Evolutionary conservation across 2,113 vertebrate species (phyloP).

Genomic region (Crotalus horridus): DNA sequence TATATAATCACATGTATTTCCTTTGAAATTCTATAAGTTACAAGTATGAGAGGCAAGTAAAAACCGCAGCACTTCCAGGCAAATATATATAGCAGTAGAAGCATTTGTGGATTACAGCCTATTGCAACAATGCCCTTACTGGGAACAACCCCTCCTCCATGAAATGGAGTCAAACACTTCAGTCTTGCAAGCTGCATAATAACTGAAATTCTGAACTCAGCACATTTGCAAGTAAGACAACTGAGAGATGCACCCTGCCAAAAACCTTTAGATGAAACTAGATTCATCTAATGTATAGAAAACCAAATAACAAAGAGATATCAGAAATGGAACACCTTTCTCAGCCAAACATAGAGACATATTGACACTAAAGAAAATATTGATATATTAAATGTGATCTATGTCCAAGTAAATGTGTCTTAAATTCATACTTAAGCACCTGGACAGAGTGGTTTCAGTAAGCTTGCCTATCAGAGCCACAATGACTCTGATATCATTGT

Average conservation of each 20-base stretch:
- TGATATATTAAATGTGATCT: background rate
- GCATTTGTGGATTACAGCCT: background rate
- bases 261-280: background rate
- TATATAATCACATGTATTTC: background rate
- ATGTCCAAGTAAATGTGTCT: background rate
- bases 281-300: background rate
- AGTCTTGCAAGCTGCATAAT: background rate
- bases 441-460: background rate
- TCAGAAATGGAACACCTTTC: background rate
- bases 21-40: background rate
- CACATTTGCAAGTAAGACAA: background rate
- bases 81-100: background rate
- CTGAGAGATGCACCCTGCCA: background rate
- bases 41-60: background rate
- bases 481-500: background rate
- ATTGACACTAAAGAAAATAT: background rate
- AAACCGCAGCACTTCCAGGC: background rate
- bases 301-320: background rate
- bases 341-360: background rate
- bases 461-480: background rate
- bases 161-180: background rate
- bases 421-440: background rate
- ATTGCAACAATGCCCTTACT: background rate
- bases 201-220: background rate
- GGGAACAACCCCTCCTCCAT: background rate